Conservation (phyloP, 2,797 vertebrate species). For the Oreochromis grahami region DNA sequence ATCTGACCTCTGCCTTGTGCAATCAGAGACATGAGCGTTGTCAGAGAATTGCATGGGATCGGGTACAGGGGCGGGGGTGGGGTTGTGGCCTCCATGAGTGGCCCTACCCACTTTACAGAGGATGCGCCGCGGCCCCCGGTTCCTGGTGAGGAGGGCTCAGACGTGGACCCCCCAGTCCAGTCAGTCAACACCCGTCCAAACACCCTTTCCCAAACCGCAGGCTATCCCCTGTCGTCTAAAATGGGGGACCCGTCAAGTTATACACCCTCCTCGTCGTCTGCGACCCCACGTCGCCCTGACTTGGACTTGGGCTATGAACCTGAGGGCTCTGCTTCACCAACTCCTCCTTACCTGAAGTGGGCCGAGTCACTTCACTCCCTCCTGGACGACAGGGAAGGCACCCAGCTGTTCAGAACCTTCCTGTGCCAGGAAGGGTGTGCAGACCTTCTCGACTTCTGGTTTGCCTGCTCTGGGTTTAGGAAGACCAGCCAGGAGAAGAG, state of each 20-base stretch:
- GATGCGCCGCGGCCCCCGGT: conserved; percentile 93
- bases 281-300: conserved; percentile 86
- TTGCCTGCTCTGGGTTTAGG: conserved; percentile 94
- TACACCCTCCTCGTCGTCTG: conserved; percentile 76
- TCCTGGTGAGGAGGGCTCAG: conserved; percentile 92
- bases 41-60: conserved; percentile 74
- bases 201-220: conserved; percentile 52
- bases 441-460: conserved; percentile 96
- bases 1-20: conserved; percentile 69
- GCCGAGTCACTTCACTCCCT: conserved; percentile 92
- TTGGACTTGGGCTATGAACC: conserved; percentile 94
- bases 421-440: conserved; percentile 89
- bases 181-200: conserved; percentile 54
- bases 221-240: conserved; percentile 57
- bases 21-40: conserved; percentile 75
- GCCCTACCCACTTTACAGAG: conserved; percentile 87
- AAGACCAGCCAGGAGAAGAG: conserved; percentile 84
- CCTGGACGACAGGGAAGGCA: conserved; percentile 94
- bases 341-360: conserved; percentile 92
- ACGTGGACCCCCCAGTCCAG: conserved; percentile 70
- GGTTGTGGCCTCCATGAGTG: conserved; percentile 56
- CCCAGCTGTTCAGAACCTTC: conserved; percentile 90
- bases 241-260: conserved; percentile 63
- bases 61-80: conserved; percentile 64
- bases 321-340: conserved; percentile 91